These are phyloP conservation scores for Apis laboriosa DNA, from an alignment of 1,140 invertebrate genomes.

Conservation along the genomic window DNA sequence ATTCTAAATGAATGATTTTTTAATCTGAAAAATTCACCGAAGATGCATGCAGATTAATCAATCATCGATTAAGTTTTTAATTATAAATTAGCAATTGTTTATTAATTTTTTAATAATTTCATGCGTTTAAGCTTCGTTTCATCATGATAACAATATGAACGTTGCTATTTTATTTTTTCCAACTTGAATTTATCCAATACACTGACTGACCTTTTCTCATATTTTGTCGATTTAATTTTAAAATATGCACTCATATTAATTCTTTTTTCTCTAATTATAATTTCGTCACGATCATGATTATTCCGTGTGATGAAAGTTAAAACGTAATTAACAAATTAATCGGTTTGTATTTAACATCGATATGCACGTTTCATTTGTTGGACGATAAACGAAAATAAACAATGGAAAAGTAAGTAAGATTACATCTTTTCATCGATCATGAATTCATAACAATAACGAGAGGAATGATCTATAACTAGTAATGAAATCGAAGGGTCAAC, in stretches of 20 bases:
- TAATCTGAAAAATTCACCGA: background rate
- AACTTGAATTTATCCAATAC: background rate
- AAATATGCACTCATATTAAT: background rate
- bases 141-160: background rate
- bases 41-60: background rate
- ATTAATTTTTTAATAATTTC: background rate
- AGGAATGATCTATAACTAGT: background rate
- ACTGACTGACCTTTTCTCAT: background rate
- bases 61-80: background rate
- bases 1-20: background rate
- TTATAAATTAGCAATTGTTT: background rate
- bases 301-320: background rate
- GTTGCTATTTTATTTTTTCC: background rate
- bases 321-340: background rate
- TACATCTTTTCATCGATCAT: background rate
- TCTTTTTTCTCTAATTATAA: background rate
- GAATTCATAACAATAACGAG: background rate
- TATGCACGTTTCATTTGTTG: background rate
- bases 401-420: conserved; percentile 16
- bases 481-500: background rate
- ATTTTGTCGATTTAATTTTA: background rate
- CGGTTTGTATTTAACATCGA: background rate
- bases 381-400: background rate
- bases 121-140: background rate
- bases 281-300: background rate